A percentile compares a stretch with the other conserved stretches of the same genome.
These are phyloP conservation scores for Rhyacophila brunnea DNA, from an alignment of 1,140 invertebrate genomes.

Conservation along the genomic window DNA sequence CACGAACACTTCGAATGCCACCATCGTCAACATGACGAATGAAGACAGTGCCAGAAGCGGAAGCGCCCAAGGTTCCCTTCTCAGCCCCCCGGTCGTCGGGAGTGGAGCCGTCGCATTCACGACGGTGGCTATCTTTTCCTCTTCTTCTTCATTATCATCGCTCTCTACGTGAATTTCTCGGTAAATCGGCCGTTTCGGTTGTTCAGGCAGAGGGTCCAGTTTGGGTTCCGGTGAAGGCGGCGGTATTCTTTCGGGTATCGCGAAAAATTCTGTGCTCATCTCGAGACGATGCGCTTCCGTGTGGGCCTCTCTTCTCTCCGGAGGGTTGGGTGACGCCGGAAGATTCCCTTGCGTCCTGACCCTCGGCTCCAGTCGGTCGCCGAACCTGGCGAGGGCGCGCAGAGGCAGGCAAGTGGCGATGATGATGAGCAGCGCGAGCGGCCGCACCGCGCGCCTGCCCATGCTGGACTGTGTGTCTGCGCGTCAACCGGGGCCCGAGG, in stretches of 20 bases:
- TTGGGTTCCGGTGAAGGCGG: slow-evolving; percentile 41
- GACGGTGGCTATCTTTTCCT: slow-evolving; percentile 20
- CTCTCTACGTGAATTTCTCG: neutral
- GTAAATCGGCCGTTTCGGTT: slow-evolving; percentile 9
- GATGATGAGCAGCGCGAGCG: slow-evolving; percentile 11
- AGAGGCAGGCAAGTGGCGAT: slow-evolving; percentile 10
- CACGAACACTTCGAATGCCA: slow-evolving; percentile 86
- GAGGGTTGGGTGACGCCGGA: slow-evolving; percentile 39
- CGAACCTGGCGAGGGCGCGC: slow-evolving; percentile 43
- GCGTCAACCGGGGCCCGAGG: no score
- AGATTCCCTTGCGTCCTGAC: slow-evolving; percentile 44
- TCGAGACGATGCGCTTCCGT: slow-evolving; percentile 63
- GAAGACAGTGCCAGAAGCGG: slow-evolving; percentile 78
- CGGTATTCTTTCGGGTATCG: slow-evolving; percentile 56
- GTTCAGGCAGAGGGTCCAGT: slow-evolving; percentile 33
- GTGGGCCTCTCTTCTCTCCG: slow-evolving; percentile 43
- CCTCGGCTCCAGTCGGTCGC: slow-evolving; percentile 50
- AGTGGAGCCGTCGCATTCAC: slow-evolving; percentile 40
- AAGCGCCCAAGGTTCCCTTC: slow-evolving; percentile 81
- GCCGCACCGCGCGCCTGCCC: slow-evolving; percentile 28
- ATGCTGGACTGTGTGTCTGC: slow-evolving; percentile 25
- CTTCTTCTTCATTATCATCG: slow-evolving; percentile 25
- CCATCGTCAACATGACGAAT: slow-evolving; percentile 76
- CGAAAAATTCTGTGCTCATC: slow-evolving; percentile 76
- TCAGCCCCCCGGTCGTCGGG: slow-evolving; percentile 49